Evolutionary conservation across 2,888 invertebrate genomes (phyloP), one percentile per base, ranked within the genome.

Genomic region (Archips xylosteana): DNA sequence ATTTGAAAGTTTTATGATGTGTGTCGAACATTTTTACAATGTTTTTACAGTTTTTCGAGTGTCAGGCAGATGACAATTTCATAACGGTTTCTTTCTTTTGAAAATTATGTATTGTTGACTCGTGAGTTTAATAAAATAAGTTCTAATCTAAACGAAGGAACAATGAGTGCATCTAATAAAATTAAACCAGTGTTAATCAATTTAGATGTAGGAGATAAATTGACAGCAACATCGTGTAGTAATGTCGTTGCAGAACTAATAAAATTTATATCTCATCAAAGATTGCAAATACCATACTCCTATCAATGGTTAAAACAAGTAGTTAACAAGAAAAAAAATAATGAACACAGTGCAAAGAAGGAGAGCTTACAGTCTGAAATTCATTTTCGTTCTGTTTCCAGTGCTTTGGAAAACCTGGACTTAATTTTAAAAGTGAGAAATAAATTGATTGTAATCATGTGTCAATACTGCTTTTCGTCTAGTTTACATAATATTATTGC

Each of bases 191-290:
- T 92, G 51, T 74, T 78, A 65, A 77, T 95, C 70, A 82, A 91
- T 77, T 83, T 95, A 77, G 87, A 90, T 65, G 90, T 95, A 74
- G 92, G 92, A 60, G 95, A 95, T 79, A 90, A 95, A 80, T 82
- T 96, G 78, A 96, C 96, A 49, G 90, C 95, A 49, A 91, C 94
- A 82, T 94, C 95, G 23, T 95, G 95, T 85, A 95, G 95, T 4
- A 92, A 95, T 76, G 85, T 95, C 63, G 87, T 96, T 64, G 95
- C 94, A 36, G 95, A 96, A 87, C 81, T 96, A 75, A 87, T 96
- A 60, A 95, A 95, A 83, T 95, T 94, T 78, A 85, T 96, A 60
- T 87, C 93, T 0, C 95, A 95, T 87, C 95, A 96, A 83, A 94
- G 95, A 83, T 85, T 95, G 57, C 95, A 95, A 85, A 95, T 95